Evolutionary conservation across 2,113 vertebrate species (phyloP), one percentile per base, ranked within the genome.

Genomic region (Fregetta grallaria): DNA sequence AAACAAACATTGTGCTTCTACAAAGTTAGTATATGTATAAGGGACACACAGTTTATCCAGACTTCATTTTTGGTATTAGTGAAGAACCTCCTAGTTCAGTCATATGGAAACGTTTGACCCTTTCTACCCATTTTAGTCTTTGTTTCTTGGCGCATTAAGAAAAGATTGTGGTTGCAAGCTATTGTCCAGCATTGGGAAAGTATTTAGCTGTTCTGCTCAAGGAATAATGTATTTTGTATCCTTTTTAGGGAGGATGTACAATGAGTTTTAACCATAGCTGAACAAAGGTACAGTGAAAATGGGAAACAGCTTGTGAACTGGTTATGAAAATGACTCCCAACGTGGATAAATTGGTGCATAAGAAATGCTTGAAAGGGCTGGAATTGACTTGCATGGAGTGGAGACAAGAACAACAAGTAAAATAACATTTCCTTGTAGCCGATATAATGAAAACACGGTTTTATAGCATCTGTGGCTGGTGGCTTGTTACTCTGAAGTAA

Each of bases 131-230:
- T 88, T 40, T 83, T 47, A 53, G 78, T 53, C 82, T 85, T 90
- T 93, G 74, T 77, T 56, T 85, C 58, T 78, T 50, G 27, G 73
- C 81, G 87, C 66, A 68, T 79, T 44, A 88, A 82, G 44, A 44
- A 86, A 70, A 95, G 55, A 16, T 45, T 92, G 86, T 92, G 91
- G 92, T 88, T 94, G 79, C 63, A 96, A 88, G 15, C 74, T 83
- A 52, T 94, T 94, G 90, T 90, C 81, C 71, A 79, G 74, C 38
- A 76, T 34, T 79, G 71, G 34, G 55, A 90, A 95, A 94, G 30
- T 74, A 97, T 88, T 92, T 55, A 72, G 74, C 26, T 92, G 23
- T 40, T 88, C 27, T 85, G 20, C 68, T 88, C 45, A 58, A 86
- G 50, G 59, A 92, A 92, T 50, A 78, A 29, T 26, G 42, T 11